Base-by-base conservation (phyloP, 2,797 vertebrate genomes). In the Rachycentron canadum region DNA sequence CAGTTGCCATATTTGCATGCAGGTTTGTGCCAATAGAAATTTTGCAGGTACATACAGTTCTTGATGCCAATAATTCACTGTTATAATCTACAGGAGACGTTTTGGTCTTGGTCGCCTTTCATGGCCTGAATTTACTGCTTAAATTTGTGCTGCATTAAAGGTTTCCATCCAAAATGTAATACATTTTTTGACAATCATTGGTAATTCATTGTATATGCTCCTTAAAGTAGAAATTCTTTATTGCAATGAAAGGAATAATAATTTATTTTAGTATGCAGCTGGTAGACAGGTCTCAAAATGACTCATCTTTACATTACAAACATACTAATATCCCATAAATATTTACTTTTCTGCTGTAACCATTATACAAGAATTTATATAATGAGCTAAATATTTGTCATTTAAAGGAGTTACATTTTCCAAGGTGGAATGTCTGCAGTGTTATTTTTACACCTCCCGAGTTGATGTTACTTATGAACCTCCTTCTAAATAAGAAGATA, bases 21-120 rank as follows among this genome's bases (percentile, higher is more conserved):
- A 72, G 61, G 76, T 88, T 55, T 95, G 95, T 97, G 94, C 96
- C 95, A 96, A 95, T 67, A 75, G 95, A 93, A 91, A 92, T 95
- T 73, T 94, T 88, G 23, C 70, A 96, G 95, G 93, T 96, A 95
- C 94, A 95, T 95, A 93, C 92, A 90, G 93, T 88, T 26, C 66
- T 86, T 80, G 64, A 53, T 76, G 64, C 50, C 62, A 84, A 66
- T 81, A 84, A 76, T 63, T 86, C 38, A 70, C 73, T 76, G 71
- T 73, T 87, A 83, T 86, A 78, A 83, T 86, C 74, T 83, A 69
- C 73, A 86, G 21, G 79, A 77, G 86, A 73, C 49, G n/a, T n/a
- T 38, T 81, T 78, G 57, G 13, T 61, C 30, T 49, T 32, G 32
- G 7, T 32, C 67, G 28, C 61, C 67, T 84, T 75, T 76, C 62